These are phyloP conservation scores for Hyles euphorbiae DNA, from an alignment of 1,140 invertebrate genomes.

Conservation along the genomic window DNA sequence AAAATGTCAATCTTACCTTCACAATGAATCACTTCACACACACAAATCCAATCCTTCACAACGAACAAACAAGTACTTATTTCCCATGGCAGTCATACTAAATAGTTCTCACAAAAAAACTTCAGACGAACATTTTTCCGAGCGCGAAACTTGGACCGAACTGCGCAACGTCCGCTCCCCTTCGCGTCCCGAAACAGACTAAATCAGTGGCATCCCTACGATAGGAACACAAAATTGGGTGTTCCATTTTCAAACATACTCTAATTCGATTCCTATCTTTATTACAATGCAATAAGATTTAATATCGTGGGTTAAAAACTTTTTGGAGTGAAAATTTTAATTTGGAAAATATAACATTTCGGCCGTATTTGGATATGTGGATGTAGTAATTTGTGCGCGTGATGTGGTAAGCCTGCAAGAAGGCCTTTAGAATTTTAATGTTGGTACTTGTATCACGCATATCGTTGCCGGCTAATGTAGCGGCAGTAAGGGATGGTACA, in stretches of 20 bases:
- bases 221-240: neutral
- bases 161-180: conserved; percentile 4
- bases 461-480: neutral
- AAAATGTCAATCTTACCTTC: too few relatives aligned
- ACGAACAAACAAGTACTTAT: too few relatives aligned
- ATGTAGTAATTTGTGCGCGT: conserved; percentile 47
- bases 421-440: conserved; percentile 19
- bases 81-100: too few relatives aligned
- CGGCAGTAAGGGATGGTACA: neutral
- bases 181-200: conserved; percentile 11
- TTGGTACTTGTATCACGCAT: conserved; percentile 10
- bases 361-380: conserved; percentile 43
- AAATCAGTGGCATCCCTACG: conserved; percentile 12
- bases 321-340: conserved; percentile 2
- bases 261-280: neutral
- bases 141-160: neutral
- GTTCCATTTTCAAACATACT: neutral
- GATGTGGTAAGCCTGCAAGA: conserved; percentile 26
- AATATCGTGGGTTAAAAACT: neutral
- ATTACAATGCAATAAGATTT: neutral
- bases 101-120: too few relatives aligned
- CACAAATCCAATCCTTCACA: too few relatives aligned
- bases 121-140: conserved; percentile 4
- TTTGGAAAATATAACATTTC: conserved; percentile 30
- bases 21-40: too few relatives aligned